Evolutionary conservation across 2,797 vertebrate species (phyloP).

Genomic region (Mastacembelus armatus): DNA sequence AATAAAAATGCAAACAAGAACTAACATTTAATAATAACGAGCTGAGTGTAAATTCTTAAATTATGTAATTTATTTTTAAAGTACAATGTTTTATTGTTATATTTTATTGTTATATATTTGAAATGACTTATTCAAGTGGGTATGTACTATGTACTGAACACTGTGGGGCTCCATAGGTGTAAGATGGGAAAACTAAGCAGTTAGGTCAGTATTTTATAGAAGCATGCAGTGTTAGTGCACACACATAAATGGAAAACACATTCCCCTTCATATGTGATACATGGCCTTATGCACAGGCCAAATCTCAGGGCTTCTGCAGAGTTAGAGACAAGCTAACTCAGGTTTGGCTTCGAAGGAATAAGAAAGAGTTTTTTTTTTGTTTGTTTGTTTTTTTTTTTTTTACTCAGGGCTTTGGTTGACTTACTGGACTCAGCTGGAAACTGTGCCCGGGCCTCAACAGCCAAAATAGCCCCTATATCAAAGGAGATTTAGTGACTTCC

Average conservation of each 20-base stretch:
- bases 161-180: constrained; percentile 13
- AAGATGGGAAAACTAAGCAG: constrained; percentile 13
- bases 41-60: background rate
- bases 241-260: constrained; percentile 31
- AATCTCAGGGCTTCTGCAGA: constrained; percentile 80
- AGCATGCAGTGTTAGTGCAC: constrained; percentile 44
- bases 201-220: constrained; percentile 29
- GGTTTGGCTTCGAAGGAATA: constrained; percentile 65
- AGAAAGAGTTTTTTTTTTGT: constrained; percentile 53
- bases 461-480: constrained; percentile 56
- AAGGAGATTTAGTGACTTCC: constrained; percentile 43
- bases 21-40: no score
- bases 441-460: constrained; percentile 70
- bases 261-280: constrained; percentile 74
- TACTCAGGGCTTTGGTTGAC: constrained; percentile 72
- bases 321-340: constrained; percentile 70
- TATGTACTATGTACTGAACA: constrained; percentile 29
- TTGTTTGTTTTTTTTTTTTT: no score
- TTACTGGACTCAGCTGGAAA: constrained; percentile 59
- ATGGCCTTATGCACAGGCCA: constrained; percentile 60
- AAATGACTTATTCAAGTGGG: background rate
- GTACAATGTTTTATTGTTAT: background rate
- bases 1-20: no score
- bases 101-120: constrained; percentile 9
- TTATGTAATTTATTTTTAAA: background rate